Base-by-base conservation (phyloP, 2,797 vertebrate species). In the Xenopus petersii region DNA sequence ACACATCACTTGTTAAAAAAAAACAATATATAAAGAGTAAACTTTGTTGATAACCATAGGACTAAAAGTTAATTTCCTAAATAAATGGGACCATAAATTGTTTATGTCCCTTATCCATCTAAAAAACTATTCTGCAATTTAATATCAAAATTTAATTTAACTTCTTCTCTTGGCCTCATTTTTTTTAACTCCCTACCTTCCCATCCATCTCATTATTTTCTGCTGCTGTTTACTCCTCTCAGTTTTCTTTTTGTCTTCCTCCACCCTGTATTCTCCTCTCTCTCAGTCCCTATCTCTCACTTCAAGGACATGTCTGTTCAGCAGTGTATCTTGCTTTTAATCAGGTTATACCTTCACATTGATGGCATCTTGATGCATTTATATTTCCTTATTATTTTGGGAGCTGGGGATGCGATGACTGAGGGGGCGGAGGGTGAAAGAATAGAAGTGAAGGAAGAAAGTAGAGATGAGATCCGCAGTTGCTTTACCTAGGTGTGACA, bases 361-460 rank as follows among this genome's bases (percentile, higher is more conserved):
- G 83, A 81, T 82, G 81, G 82, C 83, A 75, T 84, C 83, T 84
- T 86, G 89, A 90, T 90, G 86, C 85, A 88, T 91, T 86, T 89
- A 87, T 85, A 89, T 89, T 82, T 86, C 83, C 85, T 90, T 89
- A 92, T 92, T 91, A 92, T 85, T 82, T 77, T 84, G 80, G 80
- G 79, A 82, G 80, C 82, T 81, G 82, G 86, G 66, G 87, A 90
- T 88, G 85, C 85, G 84, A 89, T 86, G 71, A 86, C 66, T 83
- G 83, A 85, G 74, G 80, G 74, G 71, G 81, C 82, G 79, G 79
- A 78, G 79, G 80, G 79, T 68, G 54, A 65, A 49, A 33, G 79
- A 61, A 66, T 21, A 48, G 33, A 49, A 69, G 59, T 71, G 58
- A 13, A 55, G 54, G 55, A 74, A 46, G 67, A 61, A 51, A 62